Percentiles rank a stretch among this genome's conserved stretches.
Evolutionary conservation across 2,113 vertebrate species (phyloP).

Genomic region (Silurus glanis): DNA sequence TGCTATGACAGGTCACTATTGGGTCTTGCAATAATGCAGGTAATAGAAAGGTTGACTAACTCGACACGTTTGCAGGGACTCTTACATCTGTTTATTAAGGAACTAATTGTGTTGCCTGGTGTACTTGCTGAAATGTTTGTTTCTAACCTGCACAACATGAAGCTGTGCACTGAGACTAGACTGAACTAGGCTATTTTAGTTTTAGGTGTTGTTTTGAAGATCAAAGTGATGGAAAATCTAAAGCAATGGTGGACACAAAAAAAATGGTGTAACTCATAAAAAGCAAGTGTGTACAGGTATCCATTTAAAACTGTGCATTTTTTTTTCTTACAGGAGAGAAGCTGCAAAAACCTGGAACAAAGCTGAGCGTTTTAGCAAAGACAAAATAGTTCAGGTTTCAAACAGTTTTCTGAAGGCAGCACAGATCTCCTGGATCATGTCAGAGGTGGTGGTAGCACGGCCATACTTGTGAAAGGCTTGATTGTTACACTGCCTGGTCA

Average conservation of each 20-base stretch:
- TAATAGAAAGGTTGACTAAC: not conserved
- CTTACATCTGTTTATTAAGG: not conserved
- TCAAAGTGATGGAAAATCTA: not conserved
- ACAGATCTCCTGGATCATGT: constrained; percentile 93
- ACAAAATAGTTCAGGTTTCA: constrained; percentile 76
- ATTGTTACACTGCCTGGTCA: constrained; percentile 87
- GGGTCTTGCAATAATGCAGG: not conserved
- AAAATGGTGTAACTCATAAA: not conserved
- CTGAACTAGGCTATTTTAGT: not conserved
- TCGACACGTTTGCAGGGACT: not conserved
- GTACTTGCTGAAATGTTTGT: not conserved
- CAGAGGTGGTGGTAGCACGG: constrained; percentile 87
- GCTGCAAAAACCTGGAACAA: not conserved
- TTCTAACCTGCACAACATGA: not conserved
- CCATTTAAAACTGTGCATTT: not conserved
- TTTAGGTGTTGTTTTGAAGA: not conserved
- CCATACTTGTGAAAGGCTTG: constrained; percentile 89
- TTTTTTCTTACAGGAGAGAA: not conserved
- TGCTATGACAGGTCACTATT: not conserved
- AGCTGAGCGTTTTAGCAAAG: not conserved
- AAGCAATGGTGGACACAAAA: not conserved
- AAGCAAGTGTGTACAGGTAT: not conserved
- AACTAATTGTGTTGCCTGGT: not conserved
- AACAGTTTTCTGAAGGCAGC: constrained; percentile 88
- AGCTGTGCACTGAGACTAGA: not conserved